Evolutionary conservation across 1,140 invertebrate species (phyloP).

Genomic region (Drosophila melanica): DNA sequence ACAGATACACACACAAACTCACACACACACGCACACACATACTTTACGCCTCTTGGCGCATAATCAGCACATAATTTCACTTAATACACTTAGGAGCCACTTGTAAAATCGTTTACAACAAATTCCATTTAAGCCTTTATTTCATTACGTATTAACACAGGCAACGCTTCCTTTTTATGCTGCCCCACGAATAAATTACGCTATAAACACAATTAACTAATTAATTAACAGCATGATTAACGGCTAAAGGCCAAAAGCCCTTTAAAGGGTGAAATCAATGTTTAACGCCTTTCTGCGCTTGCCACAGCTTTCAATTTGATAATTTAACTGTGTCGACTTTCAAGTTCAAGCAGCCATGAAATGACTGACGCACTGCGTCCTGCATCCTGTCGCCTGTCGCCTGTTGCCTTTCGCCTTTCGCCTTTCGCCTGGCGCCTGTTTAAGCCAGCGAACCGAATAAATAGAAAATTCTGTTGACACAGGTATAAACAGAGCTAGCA

Average conservation of each 20-base stretch:
- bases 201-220: slow-evolving; percentile 67
- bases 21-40: not conserved
- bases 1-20: not conserved
- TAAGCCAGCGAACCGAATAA: slow-evolving; percentile 27
- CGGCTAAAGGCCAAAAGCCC: slow-evolving; percentile 25
- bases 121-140: slow-evolving; percentile 60
- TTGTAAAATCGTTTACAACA: slow-evolving; percentile 40
- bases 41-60: not conserved
- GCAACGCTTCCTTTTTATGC: slow-evolving; percentile 13
- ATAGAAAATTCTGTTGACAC: slow-evolving; percentile 40
- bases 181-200: slow-evolving; percentile 51
- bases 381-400: slow-evolving; percentile 18
- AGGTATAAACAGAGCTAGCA: slow-evolving; percentile 1
- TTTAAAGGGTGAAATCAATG: slow-evolving; percentile 64
- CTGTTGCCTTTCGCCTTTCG: not conserved
- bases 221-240: slow-evolving; percentile 74
- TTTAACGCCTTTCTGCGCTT: slow-evolving; percentile 65
- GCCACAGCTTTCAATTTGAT: slow-evolving; percentile 58
- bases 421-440: not conserved
- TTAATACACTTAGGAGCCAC: slow-evolving; percentile 34
- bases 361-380: slow-evolving; percentile 37
- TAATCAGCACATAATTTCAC: not conserved
- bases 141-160: slow-evolving; percentile 67
- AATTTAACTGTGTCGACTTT: slow-evolving; percentile 68
- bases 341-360: slow-evolving; percentile 68